Evolutionary conservation across 2,888 invertebrate genomes (phyloP), one percentile per base, ranked within the genome.

Genomic region (Alsophila aescularia): DNA sequence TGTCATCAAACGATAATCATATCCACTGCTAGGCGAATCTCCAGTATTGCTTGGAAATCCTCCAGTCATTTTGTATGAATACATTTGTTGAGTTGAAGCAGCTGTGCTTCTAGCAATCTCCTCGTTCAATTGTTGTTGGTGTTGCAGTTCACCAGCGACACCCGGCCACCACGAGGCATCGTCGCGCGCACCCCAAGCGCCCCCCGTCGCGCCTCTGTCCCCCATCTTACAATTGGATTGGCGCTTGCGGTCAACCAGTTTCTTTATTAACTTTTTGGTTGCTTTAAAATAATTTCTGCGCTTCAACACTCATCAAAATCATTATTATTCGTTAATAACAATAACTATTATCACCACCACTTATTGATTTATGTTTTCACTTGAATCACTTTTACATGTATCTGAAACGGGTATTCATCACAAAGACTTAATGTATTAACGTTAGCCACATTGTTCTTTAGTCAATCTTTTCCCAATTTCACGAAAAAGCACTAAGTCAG

Each of bases 51-150:
- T 88, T 75, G 96, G 94, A 93, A 96, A 96, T 83, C 95, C 95
- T 83, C 95, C 95, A 96, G 96, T 95, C 96, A 96, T 96, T 93
- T 96, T 96, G 86, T 96, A 96, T 62, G 95, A 95, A 83, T 96
- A 96, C 70, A 96, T 92, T 86, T 96, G 96, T 80, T 96, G 96
- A 75, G 92, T 90, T 62, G 92, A 77, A 51, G 88, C 79, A 16
- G 89, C 87, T 55, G 89, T 88, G 60, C 87, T 90, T 63, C 88
- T 81, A 34, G 90, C 89, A 41, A 90, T 87, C 58, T 90, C 90
- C 60, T 92, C 91, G 78, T 88, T 87, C 69, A 90, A 69, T 79
- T 90, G 90, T 81, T 89, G 90, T 82, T 88, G 90, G 75, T 90
- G 86, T 79, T 90, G 90, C 67, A 89, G 76, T 81, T 89, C 90